Conservation (phyloP, 2,888 invertebrate species). For the Phasia obesa region DNA sequence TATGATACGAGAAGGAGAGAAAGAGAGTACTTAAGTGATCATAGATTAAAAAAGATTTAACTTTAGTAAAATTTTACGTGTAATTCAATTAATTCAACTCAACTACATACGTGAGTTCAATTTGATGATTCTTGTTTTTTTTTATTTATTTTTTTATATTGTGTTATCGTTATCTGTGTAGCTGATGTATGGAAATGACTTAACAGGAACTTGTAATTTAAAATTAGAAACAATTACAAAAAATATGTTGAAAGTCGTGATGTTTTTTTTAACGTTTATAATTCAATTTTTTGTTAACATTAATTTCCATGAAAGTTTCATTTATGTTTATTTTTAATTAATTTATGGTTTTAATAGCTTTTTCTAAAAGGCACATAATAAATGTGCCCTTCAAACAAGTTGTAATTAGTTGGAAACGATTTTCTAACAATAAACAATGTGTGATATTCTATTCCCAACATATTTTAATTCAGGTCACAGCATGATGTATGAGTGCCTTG, state of each 20-base stretch:
- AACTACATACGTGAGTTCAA: slow-evolving; percentile 26
- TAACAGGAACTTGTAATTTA: slow-evolving; percentile 68
- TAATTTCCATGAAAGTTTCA: too few relatives aligned
- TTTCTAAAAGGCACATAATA: too few relatives aligned
- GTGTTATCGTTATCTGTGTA: background rate
- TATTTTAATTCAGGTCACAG: too few relatives aligned
- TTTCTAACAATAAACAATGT: too few relatives aligned
- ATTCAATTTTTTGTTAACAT: too few relatives aligned
- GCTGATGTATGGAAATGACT: slow-evolving; percentile 36
- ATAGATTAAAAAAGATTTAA: slow-evolving; percentile 24
- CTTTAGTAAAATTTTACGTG: slow-evolving; percentile 24
- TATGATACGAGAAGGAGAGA: background rate
- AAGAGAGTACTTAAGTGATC: slow-evolving; percentile 20
- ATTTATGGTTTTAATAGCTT: too few relatives aligned
- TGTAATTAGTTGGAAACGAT: too few relatives aligned
- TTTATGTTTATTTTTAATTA: too few relatives aligned
- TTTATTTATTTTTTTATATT: background rate
- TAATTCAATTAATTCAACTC: slow-evolving; percentile 53
- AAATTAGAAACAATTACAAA: slow-evolving; percentile 56
- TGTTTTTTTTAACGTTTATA: background rate
- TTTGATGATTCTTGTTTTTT: slow-evolving; percentile 18
- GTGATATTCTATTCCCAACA: too few relatives aligned
- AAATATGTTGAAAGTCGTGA: slow-evolving; percentile 14
- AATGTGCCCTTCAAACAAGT: too few relatives aligned
- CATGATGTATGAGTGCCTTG: too few relatives aligned